Evolutionary conservation across 2,888 invertebrate species (phyloP), one percentile per base, ranked within the genome.

Genomic region (Pterobdella sp.): DNA sequence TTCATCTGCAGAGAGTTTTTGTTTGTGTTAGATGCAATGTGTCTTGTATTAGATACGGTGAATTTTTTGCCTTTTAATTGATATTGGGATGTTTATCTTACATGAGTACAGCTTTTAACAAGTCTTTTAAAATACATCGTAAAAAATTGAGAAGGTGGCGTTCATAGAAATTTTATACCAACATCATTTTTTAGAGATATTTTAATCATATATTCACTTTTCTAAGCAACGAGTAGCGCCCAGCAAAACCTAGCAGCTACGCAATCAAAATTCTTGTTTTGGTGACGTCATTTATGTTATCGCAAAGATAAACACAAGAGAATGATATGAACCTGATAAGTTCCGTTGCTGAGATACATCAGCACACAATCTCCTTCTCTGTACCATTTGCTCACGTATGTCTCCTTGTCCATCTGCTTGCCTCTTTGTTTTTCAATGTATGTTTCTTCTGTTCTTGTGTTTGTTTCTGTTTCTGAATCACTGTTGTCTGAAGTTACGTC

Each of bases 311-410:
- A 7, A 3, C 3, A 3, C n/a, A 65, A 1, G 7, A 22, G 32
- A 65, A 7, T n/a, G 3, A 7, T 22, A 22, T 22, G 3, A 26
- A 37, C 26, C 26, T 67, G 34, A 36, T 35, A 34, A 18, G 35
- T 67, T 22, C 37, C 67, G 36, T 34, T 35, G 65, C 65, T 84
- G 14, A 84, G 80, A 75, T 83, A 84, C 78, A 84, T 81, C 31
- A 84, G 81, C 52, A 84, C 84, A 67, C 84, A 84, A 76, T 82
- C 81, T 49, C 81, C 79, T n/a, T 84, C 84, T 49, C 84, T 79
- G 76, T 84, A 81, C 84, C 84, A 84, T 74, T 83, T n/a, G 52
- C 2, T 42, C 22, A 4, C 49, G 56, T 52, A 10, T 29, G 36
- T 52, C 32, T 42, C 26, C 18, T 29, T 34, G 18, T 49, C 29